phyloP scores from a whole-genome alignment of 2,113 vertebrate species.

The Garra rufa region DNA sequence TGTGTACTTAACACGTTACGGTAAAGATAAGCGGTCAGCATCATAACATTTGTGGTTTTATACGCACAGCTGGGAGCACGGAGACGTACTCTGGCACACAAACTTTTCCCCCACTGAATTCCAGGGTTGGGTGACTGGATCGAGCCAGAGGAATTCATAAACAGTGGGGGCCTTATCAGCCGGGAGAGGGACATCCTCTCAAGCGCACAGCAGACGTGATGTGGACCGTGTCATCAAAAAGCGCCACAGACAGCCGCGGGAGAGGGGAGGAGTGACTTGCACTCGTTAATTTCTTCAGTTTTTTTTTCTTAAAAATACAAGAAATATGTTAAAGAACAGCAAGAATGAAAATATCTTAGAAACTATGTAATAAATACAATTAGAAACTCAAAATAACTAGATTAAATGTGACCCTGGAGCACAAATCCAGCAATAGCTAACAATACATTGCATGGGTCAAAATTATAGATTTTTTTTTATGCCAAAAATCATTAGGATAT shows the following conservation, averaged over 20 bases:
- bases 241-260: conserved; percentile 7
- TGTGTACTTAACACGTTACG: background rate
- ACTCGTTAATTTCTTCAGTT: background rate
- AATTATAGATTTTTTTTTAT: no score
- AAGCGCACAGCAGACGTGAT: conserved; percentile 47
- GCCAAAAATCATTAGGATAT: no score
- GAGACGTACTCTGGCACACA: conserved; percentile 35
- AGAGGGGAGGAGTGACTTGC: conserved; percentile 10
- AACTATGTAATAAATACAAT: background rate
- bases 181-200: conserved; percentile 53
- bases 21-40: background rate
- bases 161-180: conserved; percentile 66
- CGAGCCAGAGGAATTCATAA: conserved; percentile 75
- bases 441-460: no score
- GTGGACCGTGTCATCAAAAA: conserved; percentile 52
- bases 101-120: conserved; percentile 64
- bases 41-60: conserved; percentile 38
- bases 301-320: background rate
- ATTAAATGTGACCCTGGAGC: no score
- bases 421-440: no score
- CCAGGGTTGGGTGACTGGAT: conserved; percentile 70
- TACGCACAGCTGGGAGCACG: conserved; percentile 29
- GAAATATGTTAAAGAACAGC: background rate
- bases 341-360: background rate
- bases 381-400: background rate